Evolutionary conservation across 2,888 invertebrate genomes (phyloP), one percentile per base, ranked within the genome.

Genomic region (Linnaemya tessellans): DNA sequence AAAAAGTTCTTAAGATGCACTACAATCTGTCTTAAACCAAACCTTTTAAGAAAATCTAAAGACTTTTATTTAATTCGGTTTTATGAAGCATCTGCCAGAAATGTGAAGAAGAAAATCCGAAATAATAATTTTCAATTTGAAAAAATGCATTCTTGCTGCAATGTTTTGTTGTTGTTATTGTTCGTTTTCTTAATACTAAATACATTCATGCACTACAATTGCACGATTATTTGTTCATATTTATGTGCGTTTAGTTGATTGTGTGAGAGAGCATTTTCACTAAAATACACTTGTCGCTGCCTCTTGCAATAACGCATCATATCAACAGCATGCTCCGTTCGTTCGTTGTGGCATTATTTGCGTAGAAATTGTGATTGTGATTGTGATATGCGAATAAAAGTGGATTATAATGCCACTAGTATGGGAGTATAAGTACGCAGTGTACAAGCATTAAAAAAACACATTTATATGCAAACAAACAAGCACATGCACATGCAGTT

Each of bases 301-400:
- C 64, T 80, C 15, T 78, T 73, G 51, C 78, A 79, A 82, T 71
- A 74, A 74, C 58, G 68, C 70, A 79, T 85, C 65, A 65, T 51
- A 82, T 64, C 70, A 75, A 54, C 82, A 80, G 51, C 64, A 70
- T 74, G 78, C 75, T 73, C 54, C 49, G 68, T 62, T 60, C 49
- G 68, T 62, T 56, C 49, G 68, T 64, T 79, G 65, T 80, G 78
- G 77, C 58, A 82, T 38, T 88, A 87, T 89, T 89, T 89, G 71
- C 43, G 51, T 71, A 62, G 78, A 73, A 80, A 62, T 62, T 77
- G 20, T 67, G 89, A 90, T 62, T 77, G 20, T 67, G 89, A 90
- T 89, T 89, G 89, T 89, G 89, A 89, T 88, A 89, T 89, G 88
- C 88, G 88, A 88, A 89, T 88, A 89, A 89, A 89, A 89, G 90